Conservation (phyloP, 1,140 invertebrate species). For the Colletes latitarsis region DNA sequence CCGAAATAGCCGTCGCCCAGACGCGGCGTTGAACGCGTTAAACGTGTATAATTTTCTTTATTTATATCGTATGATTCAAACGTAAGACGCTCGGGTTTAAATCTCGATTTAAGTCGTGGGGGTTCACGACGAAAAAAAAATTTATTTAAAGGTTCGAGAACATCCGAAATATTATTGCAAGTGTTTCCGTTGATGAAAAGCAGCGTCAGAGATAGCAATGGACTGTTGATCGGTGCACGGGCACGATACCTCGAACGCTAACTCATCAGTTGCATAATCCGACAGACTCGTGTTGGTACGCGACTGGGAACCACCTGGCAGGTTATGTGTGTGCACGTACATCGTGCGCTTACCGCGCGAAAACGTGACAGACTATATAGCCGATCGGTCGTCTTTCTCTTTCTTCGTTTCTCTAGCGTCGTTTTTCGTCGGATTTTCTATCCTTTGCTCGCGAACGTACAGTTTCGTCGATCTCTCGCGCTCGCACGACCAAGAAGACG, state of each 20-base stretch:
- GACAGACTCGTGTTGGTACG: constrained; percentile 32
- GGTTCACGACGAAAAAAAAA: no score
- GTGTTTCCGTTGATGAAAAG: background rate
- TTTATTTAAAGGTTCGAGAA: no score
- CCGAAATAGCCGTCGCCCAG: no score
- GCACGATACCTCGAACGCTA: constrained; percentile 52
- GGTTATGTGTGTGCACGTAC: constrained; percentile 24
- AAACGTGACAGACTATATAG: constrained; percentile 27
- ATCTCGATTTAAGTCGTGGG: no score
- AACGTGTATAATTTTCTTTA: no score
- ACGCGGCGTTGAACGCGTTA: no score
- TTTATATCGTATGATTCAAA: no score
- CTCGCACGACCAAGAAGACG: background rate
- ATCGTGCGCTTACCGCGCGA: constrained; percentile 35
- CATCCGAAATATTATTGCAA: background rate
- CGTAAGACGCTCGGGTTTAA: no score
- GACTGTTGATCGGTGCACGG: no score
- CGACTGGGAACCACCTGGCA: constrained; percentile 4
- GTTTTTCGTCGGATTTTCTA: background rate
- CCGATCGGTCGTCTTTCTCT: background rate
- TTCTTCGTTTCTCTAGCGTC: background rate
- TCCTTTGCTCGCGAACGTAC: background rate
- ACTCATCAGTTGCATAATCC: constrained; percentile 69
- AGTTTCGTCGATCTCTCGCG: background rate
- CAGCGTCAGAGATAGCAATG: background rate